Conservation (phyloP, 2,888 invertebrate species). For the Micoletzkya japonica region DNA sequence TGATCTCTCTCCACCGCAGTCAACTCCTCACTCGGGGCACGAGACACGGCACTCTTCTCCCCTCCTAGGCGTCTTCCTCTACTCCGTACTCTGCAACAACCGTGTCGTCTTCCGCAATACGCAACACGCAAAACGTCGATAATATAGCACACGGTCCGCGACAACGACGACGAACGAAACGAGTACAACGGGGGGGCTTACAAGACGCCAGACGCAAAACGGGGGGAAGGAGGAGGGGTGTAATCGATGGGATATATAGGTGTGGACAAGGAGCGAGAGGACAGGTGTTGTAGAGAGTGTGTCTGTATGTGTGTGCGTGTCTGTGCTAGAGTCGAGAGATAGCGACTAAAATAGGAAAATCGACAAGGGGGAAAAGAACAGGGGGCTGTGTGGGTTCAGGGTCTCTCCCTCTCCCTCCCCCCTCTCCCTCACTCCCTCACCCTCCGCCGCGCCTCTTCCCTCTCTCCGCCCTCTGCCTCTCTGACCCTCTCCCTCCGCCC, state of each 20-base stretch:
- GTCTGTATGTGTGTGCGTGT: no score
- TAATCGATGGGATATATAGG: conserved; percentile 2
- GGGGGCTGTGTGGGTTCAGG: conserved; percentile 5
- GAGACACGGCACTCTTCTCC: no score
- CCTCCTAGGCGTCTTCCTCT: no score
- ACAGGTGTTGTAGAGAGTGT: neutral
- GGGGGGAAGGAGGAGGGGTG: conserved; percentile 7
- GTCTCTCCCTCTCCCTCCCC: conserved; percentile 1
- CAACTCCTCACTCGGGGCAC: no score
- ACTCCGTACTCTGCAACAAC: no score
- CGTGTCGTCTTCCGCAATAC: no score
- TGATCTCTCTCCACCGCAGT: no score
- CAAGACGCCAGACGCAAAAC: no score
- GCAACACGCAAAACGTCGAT: no score
- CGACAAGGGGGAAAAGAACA: conserved; percentile 14
- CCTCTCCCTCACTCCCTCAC: conserved; percentile 3
- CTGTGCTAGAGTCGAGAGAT: neutral
- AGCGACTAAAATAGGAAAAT: conserved; percentile 20
- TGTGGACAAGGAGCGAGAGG: conserved; percentile 2
- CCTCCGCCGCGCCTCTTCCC: neutral
- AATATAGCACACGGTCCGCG: no score
- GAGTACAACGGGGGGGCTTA: no score
- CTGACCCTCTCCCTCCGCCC: conserved; percentile 2
- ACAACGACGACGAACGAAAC: no score
- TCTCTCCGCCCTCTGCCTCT: neutral